Conservation (phyloP, 2,888 invertebrate species). For the Apoda limacodes region DNA sequence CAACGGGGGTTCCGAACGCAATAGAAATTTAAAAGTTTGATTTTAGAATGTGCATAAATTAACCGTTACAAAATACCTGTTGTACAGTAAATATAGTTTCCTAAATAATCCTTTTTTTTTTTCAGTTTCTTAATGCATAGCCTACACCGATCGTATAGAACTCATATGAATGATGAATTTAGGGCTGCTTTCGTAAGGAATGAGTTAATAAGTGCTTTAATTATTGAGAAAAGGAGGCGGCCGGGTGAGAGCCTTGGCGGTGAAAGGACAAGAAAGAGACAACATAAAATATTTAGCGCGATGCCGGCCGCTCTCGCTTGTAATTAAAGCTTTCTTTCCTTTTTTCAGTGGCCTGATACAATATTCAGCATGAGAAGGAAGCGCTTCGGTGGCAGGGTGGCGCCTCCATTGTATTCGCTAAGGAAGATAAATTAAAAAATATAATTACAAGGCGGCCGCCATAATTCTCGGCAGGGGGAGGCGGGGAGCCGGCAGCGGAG, state of each 20-base stretch:
- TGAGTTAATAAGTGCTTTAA: constrained; percentile 68
- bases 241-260: constrained; percentile 25
- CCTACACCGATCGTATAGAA: no score
- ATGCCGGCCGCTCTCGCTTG: constrained; percentile 63
- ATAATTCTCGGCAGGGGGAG: constrained; percentile 69
- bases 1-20: no score
- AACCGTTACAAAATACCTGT: no score
- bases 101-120: no score
- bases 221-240: constrained; percentile 51
- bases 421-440: constrained; percentile 80
- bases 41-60: no score
- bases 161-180: no score
- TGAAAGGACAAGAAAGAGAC: constrained; percentile 53
- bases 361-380: constrained; percentile 70
- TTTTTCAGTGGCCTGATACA: constrained; percentile 70
- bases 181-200: no score
- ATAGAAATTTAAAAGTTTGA: no score
- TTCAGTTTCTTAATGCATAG: no score
- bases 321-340: constrained; percentile 70
- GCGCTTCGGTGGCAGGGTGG: constrained; percentile 67
- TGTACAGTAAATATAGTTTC: no score
- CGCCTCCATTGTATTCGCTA: constrained; percentile 73
- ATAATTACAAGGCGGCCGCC: constrained; percentile 77
- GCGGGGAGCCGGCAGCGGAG: constrained; percentile 35
- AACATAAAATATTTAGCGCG: constrained; percentile 67